Evolutionary conservation across 2,888 invertebrate species (phyloP).

Genomic region (Cosmia trapezina): DNA sequence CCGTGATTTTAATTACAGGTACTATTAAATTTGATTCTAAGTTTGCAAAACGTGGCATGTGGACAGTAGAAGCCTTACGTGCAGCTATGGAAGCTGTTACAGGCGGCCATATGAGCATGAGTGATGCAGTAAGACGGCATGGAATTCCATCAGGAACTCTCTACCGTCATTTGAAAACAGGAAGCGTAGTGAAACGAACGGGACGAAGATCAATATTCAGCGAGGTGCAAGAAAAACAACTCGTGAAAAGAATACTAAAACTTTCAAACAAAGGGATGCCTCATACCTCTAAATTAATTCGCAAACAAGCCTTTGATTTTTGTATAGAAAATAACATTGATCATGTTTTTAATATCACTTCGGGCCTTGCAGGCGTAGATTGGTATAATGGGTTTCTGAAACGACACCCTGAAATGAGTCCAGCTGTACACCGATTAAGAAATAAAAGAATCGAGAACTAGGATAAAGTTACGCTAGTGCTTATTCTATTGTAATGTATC

Average conservation of each 20-base stretch:
- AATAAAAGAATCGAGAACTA: background rate
- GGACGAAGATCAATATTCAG: slow-evolving; percentile 13
- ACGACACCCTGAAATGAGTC: slow-evolving; percentile 15
- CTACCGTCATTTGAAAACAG: slow-evolving; percentile 13
- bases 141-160: slow-evolving; percentile 30
- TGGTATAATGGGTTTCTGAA: slow-evolving; percentile 25
- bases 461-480: no score
- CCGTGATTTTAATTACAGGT: slow-evolving; percentile 9
- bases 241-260: slow-evolving; percentile 11
- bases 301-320: slow-evolving; percentile 26
- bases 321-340: slow-evolving; percentile 23
- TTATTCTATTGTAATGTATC: no score
- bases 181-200: slow-evolving; percentile 11
- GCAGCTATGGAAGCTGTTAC: slow-evolving; percentile 31
- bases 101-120: background rate
- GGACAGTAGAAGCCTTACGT: slow-evolving; percentile 31
- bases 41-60: background rate
- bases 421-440: background rate
- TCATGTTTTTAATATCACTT: slow-evolving; percentile 11
- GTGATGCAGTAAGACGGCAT: slow-evolving; percentile 10
- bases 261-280: background rate
- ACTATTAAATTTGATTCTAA: background rate
- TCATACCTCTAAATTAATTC: slow-evolving; percentile 18
- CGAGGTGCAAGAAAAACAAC: slow-evolving; percentile 20
- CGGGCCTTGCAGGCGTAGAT: slow-evolving; percentile 26